Evolutionary conservation across 2,797 vertebrate genomes (phyloP).

Genomic region (Phaenicophaeus curvirostris): DNA sequence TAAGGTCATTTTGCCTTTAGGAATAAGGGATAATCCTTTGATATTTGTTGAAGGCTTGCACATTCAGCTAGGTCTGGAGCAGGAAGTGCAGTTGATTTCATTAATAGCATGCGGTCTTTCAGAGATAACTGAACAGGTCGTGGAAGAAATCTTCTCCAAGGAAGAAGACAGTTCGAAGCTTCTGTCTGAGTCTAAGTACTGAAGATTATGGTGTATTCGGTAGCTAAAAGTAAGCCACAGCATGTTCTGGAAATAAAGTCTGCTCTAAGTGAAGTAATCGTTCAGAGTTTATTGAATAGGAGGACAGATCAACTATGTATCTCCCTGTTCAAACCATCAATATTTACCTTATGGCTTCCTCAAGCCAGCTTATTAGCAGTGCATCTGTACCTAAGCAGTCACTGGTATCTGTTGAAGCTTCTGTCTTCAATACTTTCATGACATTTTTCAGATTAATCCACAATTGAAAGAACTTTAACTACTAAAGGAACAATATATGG

Average conservation of each 20-base stretch:
- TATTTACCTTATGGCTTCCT: neutral
- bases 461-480: neutral
- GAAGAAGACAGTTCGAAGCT: neutral
- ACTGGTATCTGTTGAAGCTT: neutral
- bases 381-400: neutral
- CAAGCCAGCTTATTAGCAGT: neutral
- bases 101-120: neutral
- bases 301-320: neutral
- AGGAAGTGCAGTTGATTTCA: neutral
- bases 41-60: neutral
- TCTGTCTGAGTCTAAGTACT: neutral
- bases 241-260: neutral
- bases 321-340: neutral
- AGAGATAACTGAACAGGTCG: neutral
- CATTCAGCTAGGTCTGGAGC: neutral
- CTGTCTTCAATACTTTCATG: neutral
- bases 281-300: neutral
- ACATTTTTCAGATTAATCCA: neutral
- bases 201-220: neutral
- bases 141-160: neutral
- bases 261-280: neutral
- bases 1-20: neutral
- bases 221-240: neutral
- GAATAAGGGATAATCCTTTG: neutral
- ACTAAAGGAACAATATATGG: neutral